A percentile compares a stretch with the other conserved stretches of the same genome.
These are phyloP conservation scores for Dryoscopus gambensis DNA, from an alignment of 2,113 vertebrate genomes.

Conservation along the genomic window DNA sequence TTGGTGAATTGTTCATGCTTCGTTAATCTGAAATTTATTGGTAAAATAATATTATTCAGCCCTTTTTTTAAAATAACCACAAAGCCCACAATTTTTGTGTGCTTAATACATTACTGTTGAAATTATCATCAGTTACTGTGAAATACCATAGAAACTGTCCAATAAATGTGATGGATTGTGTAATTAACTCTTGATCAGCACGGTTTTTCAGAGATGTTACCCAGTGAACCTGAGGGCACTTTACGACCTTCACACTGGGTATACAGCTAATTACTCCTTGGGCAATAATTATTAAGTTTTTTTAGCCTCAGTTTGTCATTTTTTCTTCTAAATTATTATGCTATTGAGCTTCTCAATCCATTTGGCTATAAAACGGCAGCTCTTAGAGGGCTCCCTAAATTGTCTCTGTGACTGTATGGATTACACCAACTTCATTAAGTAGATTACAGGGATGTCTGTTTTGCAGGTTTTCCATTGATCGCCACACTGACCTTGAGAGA, in stretches of 20 bases:
- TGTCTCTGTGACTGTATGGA: background rate
- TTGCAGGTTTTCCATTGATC: conserved; percentile 95
- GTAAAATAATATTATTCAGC: conserved; percentile 12
- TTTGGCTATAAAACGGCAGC: conserved; percentile 38
- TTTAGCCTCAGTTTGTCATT: conserved; percentile 55
- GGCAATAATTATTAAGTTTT: conserved; percentile 78
- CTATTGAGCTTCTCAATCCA: conserved; percentile 45
- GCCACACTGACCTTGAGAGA: conserved; percentile 96
- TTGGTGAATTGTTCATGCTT: background rate
- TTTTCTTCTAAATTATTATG: conserved; percentile 63
- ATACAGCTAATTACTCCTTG: conserved; percentile 78
- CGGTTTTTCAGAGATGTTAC: conserved; percentile 65
- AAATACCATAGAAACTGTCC: conserved; percentile 69
- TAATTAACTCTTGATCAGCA: conserved; percentile 79
- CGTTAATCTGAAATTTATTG: conserved; percentile 15
- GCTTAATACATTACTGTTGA: conserved; percentile 21
- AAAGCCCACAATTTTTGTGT: background rate
- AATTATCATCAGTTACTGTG: conserved; percentile 64
- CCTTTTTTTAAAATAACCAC: background rate
- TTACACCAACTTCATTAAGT: conserved; percentile 15
- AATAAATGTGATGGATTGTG: conserved; percentile 75
- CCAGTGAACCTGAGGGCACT: conserved; percentile 65
- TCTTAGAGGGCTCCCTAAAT: conserved; percentile 39
- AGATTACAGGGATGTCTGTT: conserved; percentile 63
- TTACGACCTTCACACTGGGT: conserved; percentile 67